phyloP scores from a whole-genome alignment of 2,113 vertebrate genomes.

The Sialia sialis region DNA sequence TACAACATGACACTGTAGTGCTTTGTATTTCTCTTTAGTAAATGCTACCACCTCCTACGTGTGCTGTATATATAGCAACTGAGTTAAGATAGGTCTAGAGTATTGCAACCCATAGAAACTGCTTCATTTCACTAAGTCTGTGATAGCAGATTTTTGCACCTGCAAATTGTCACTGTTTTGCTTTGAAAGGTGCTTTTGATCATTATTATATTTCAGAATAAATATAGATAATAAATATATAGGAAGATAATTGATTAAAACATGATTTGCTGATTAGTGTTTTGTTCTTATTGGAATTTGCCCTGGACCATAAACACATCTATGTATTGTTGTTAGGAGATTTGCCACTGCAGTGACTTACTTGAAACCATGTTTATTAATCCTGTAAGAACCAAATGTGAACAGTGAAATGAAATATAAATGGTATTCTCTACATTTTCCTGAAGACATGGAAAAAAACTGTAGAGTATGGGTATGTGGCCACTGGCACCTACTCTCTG shows the following conservation, averaged over 20 bases:
- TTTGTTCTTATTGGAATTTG: background rate
- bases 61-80: background rate
- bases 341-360: background rate
- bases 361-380: background rate
- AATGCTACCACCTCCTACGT: background rate
- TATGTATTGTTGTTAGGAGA: background rate
- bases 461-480: no score
- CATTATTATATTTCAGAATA: background rate
- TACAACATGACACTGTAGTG: background rate
- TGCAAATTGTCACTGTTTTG: background rate
- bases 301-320: background rate
- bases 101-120: background rate
- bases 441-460: background rate
- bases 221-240: background rate
- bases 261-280: background rate
- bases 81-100: background rate
- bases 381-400: background rate
- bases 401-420: background rate
- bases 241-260: background rate
- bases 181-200: background rate
- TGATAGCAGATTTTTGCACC: background rate
- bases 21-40: background rate
- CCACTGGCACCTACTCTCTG: background rate
- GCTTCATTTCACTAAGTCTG: background rate
- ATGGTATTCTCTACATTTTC: background rate